Evolutionary conservation across 1,140 invertebrate species (phyloP).

Genomic region (Reticulitermes speratus): DNA sequence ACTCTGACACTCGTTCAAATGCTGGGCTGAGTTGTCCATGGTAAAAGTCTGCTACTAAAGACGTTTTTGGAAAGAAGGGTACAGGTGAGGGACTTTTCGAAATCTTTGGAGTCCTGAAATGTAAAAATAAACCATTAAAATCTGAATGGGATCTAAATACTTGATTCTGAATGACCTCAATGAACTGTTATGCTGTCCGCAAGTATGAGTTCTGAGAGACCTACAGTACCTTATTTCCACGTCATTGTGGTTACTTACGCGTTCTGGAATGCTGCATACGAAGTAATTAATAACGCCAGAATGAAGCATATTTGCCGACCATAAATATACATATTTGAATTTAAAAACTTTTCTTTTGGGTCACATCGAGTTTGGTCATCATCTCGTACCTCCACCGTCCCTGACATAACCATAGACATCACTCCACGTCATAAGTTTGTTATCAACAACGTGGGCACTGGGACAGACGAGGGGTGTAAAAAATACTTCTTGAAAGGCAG

Average conservation of each 20-base stretch:
- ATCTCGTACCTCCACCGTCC: conserved; percentile 29
- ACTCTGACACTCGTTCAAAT: conserved; percentile 56
- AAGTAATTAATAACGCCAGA: conserved; percentile 48
- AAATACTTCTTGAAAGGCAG: not conserved
- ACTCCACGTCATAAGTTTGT: conserved; percentile 33
- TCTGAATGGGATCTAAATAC: conserved; percentile 13
- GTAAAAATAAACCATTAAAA: conserved; percentile 36
- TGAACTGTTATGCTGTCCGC: not conserved
- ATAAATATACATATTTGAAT: conserved; percentile 49
- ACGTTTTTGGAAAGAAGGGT: conserved; percentile 65
- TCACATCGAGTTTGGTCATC: not conserved
- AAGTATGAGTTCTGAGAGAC: not conserved
- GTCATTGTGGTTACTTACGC: conserved; percentile 45
- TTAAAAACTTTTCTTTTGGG: conserved; percentile 15
- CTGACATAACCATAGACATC: conserved; percentile 32
- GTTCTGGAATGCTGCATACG: conserved; percentile 51
- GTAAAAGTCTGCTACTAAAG: conserved; percentile 70
- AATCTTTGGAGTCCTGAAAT: conserved; percentile 64
- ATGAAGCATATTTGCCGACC: conserved; percentile 49
- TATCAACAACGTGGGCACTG: not conserved
- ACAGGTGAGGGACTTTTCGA: conserved; percentile 62
- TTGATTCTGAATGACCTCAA: conserved; percentile 8
- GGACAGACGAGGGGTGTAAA: not conserved
- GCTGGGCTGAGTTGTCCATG: conserved; percentile 64
- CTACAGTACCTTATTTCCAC: not conserved